Base-by-base conservation (phyloP, 2,888 invertebrate species). In the Caenorhabditis uteleia region DNA sequence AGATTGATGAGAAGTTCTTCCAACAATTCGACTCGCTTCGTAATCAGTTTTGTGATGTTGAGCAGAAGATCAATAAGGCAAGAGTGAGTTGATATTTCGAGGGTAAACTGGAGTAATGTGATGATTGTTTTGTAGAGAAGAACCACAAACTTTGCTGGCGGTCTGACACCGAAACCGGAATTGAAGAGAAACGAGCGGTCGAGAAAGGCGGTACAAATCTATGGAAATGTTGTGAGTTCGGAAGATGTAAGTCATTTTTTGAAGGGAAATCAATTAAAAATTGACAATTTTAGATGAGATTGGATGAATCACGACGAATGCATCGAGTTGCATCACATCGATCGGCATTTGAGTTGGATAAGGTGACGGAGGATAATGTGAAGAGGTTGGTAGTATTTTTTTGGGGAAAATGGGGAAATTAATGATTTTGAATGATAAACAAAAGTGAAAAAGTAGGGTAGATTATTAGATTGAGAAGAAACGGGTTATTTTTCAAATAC, bases 161-260 rank as follows among this genome's bases (percentile, higher is more conserved):
- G 42, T 23, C 46, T 64, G 16, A 64, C 64, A 20, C 64, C 64
- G 6, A 64, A 64, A 25, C 64, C 64, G 2, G 64, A 54, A 18
- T 38, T 64, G 20, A 48, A 64, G 40, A 38, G 64, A 29, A 64
- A 58, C 25, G 64, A 64, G 12, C 42, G 64, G 12, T 10, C 47
- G 8, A 45, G 62, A n/a, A 51, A 48, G 10, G 56, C 47, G 8
- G 56, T 62, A 10, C 23, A 45, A 10, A 39, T 29, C n/a, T 62
- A 57, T 27, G 62, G 62, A 53, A 48, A 51, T 16, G 62, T 62
- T n/a, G 57, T 62, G 6, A 57, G 40, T 16, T 34, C 62, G 14
- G 42, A 36, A 8, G 62, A 62, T 20, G 43, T 62, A 7, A n/a
- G n/a, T n/a, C n/a, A n/a, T n/a, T 29, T 7, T 29, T 29, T 29